phyloP scores from a whole-genome alignment of 53 echinoderm and acorn worm genomes.

The Holothuria scabra region DNA sequence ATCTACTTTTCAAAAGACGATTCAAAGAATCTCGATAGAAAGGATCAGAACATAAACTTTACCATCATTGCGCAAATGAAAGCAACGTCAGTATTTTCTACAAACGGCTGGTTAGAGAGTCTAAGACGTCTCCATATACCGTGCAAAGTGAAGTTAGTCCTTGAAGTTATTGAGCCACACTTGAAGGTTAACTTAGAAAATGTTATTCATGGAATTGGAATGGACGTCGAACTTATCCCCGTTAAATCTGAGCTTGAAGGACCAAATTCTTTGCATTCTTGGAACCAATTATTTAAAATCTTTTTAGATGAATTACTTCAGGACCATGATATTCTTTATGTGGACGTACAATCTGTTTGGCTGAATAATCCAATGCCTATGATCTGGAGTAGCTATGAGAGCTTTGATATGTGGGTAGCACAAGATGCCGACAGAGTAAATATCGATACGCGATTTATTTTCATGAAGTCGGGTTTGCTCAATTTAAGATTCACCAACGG shows the following conservation, averaged over 20 bases:
- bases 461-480: background rate
- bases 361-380: constrained; percentile 8
- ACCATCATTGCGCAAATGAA: background rate
- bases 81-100: background rate
- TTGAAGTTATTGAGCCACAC: background rate
- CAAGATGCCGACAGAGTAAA: background rate
- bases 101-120: background rate
- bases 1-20: too few species aligned
- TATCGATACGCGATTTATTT: background rate
- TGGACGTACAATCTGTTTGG: background rate
- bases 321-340: constrained; percentile 4
- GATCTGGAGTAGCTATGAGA: background rate
- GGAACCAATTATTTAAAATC: background rate
- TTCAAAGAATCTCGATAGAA: background rate
- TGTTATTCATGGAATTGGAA: background rate
- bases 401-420: background rate
- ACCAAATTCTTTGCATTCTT: background rate
- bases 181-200: background rate
- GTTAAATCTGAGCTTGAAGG: background rate
- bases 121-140: background rate
- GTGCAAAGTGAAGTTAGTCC: background rate
- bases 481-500: background rate
- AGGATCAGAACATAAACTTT: background rate
- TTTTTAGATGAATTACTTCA: constrained; percentile 5
- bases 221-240: background rate